Evolutionary conservation across 2,888 invertebrate species (phyloP), one percentile per base, ranked within the genome.

Genomic region (Serripes groenlandicus): DNA sequence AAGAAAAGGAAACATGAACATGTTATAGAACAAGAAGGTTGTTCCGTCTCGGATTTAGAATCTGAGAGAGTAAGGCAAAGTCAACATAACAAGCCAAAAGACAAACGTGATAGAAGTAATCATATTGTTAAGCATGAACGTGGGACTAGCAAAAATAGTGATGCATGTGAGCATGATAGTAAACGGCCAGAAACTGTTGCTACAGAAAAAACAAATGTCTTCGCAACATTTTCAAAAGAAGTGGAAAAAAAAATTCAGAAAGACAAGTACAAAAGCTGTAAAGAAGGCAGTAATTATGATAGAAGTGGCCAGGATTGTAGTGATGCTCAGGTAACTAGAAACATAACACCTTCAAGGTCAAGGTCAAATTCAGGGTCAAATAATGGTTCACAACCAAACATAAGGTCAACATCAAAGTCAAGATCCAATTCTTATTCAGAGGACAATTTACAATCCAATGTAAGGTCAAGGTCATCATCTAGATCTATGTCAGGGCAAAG

Each of bases 131-230:
- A n/a, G n/a, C 34, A 64, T 28, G 68, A 70, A n/a, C 58, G 23
- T 21, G 23, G 37, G 5, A 68, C 34, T 23, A 26, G 23, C 2
- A 58, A n/a, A 72, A 18, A 64, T 78, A 7, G 30, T 66, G 54
- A 49, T 75, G 34, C n/a, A 30, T 7, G 28, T 66, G 49, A 66
- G 30, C 30, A 64, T 28, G n/a, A 71, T 18, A 32, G 64, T 49
- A 34, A 28, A 32, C 56, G 35, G 3, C n/a, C 7, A 34, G 34
- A 54, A 11, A 26, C 64, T n/a, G 32, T 9, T 21, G 21, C 49
- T 21, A 37, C 30, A 32, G 70, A 75, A 32, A 80, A 80, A 42
- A 23, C 34, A 15, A 62, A 77, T 49, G 35, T 70, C 28, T 70
- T 60, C 60, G 34, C 37, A 23, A 56, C 70, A 42, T 60, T 70